Evolutionary conservation across 2,113 vertebrate genomes (phyloP).

Genomic region (Numida meleagris): DNA sequence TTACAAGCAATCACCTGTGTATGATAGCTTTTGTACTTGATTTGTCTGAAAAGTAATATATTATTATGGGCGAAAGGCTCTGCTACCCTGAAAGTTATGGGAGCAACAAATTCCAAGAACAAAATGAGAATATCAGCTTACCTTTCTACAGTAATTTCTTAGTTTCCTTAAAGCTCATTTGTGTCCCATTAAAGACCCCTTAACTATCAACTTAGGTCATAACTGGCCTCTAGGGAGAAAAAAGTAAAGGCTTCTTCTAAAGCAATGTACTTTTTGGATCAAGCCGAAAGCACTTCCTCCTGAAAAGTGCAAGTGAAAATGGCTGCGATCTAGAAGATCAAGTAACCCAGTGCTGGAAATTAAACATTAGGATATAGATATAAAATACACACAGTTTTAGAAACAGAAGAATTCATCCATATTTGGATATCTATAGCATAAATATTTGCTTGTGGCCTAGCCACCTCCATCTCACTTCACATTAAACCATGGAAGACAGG

Average conservation of each 20-base stretch:
- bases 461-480: not conserved
- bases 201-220: not conserved
- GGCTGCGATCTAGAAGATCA: not conserved
- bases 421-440: not conserved
- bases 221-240: not conserved
- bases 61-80: not conserved
- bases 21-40: conserved; percentile 70
- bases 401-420: not conserved
- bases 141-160: not conserved
- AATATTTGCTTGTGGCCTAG: not conserved
- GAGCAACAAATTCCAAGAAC: not conserved
- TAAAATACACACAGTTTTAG: not conserved
- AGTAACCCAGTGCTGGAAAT: not conserved
- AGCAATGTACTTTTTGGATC: not conserved
- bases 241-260: not conserved
- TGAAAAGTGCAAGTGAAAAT: not conserved
- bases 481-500: too few relatives aligned
- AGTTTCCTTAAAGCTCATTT: not conserved
- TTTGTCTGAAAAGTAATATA: conserved; percentile 55
- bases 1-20: conserved; percentile 59
- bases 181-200: not conserved
- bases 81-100: not conserved
- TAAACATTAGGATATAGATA: not conserved
- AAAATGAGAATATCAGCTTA: not conserved
- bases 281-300: not conserved